Conservation (phyloP, 2,113 vertebrate species). For the Apistogramma diplotaenia region DNA sequence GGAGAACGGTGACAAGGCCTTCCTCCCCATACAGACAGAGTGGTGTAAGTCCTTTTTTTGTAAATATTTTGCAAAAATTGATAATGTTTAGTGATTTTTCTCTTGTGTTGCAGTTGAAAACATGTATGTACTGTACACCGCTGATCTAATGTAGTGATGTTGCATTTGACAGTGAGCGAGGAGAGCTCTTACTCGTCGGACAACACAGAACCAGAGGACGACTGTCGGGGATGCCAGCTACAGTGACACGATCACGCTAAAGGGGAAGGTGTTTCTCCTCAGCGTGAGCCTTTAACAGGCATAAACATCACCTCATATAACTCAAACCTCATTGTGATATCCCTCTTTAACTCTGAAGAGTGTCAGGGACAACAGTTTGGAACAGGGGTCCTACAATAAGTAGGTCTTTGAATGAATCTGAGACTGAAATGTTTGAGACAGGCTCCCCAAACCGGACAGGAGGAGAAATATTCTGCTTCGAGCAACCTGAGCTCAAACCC, state of each 20-base stretch:
- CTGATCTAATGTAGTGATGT: constrained; percentile 21
- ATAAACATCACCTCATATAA: constrained; percentile 49
- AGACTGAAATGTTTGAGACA: not conserved
- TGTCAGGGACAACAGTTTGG: not conserved
- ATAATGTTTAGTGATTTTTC: not conserved
- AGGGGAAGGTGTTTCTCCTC: constrained; percentile 13
- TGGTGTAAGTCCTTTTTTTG: constrained; percentile 62
- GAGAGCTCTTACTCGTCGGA: constrained; percentile 75
- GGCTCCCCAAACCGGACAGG: not conserved
- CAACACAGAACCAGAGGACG: constrained; percentile 73
- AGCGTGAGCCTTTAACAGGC: constrained; percentile 7
- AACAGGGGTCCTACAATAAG: not conserved
- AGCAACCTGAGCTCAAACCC: not conserved
- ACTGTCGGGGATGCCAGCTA: constrained; percentile 73
- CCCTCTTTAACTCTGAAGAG: constrained; percentile 8
- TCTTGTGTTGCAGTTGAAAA: not conserved
- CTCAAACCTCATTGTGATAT: constrained; percentile 43
- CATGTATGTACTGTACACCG: not conserved
- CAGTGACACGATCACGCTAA: constrained; percentile 45
- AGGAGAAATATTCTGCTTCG: not conserved
- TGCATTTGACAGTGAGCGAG: constrained; percentile 68
- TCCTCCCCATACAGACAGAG: constrained; percentile 75
- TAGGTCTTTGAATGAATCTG: not conserved
- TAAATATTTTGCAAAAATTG: not conserved
- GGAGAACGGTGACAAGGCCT: constrained; percentile 75